Percentiles rank a stretch among this genome's conserved stretches.
phyloP scores from a whole-genome alignment of 2,888 invertebrate species.

The Temnothorax unifasciatus region DNA sequence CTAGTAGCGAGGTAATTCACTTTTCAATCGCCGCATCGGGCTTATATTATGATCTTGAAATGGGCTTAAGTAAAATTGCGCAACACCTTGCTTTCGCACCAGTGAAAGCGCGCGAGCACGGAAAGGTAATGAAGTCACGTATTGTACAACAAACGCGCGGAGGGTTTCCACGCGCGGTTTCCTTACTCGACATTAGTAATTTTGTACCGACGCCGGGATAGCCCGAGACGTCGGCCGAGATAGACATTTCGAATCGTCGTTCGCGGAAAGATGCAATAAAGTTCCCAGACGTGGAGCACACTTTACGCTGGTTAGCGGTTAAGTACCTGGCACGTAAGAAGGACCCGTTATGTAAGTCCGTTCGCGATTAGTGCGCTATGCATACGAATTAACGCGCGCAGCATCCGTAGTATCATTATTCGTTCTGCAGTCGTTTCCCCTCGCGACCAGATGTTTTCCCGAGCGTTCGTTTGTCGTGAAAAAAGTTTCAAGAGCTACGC shows the following conservation, averaged over 20 bases:
- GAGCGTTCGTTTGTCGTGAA: neutral
- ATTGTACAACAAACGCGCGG: constrained; percentile 58
- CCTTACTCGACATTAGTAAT: constrained; percentile 66
- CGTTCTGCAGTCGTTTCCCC: neutral
- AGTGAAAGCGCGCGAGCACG: constrained; percentile 63
- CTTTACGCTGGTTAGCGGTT: constrained; percentile 61
- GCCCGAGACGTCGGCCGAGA: constrained; percentile 41
- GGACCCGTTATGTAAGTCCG: constrained; percentile 58
- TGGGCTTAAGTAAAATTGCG: constrained; percentile 56
- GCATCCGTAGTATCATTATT: constrained; percentile 22
- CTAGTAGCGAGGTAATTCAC: constrained; percentile 33
- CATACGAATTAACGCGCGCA: constrained; percentile 49
- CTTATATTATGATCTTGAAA: constrained; percentile 56
- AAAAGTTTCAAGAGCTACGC: neutral
- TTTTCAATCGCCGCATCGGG: constrained; percentile 48
- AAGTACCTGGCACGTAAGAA: constrained; percentile 59
- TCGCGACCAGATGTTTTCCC: neutral
- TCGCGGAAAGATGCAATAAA: constrained; percentile 63
- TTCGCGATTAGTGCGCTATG: constrained; percentile 56
- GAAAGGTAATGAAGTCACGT: constrained; percentile 69
- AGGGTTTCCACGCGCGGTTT: constrained; percentile 64
- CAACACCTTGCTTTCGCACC: constrained; percentile 60
- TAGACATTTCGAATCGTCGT: constrained; percentile 61
- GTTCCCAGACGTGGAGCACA: constrained; percentile 56
- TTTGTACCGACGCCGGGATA: constrained; percentile 51